Percentiles rank a stretch among this genome's conserved stretches.
These are phyloP conservation scores for Salarias fasciatus DNA, from an alignment of 2,797 vertebrate species.

Conservation along the genomic window DNA sequence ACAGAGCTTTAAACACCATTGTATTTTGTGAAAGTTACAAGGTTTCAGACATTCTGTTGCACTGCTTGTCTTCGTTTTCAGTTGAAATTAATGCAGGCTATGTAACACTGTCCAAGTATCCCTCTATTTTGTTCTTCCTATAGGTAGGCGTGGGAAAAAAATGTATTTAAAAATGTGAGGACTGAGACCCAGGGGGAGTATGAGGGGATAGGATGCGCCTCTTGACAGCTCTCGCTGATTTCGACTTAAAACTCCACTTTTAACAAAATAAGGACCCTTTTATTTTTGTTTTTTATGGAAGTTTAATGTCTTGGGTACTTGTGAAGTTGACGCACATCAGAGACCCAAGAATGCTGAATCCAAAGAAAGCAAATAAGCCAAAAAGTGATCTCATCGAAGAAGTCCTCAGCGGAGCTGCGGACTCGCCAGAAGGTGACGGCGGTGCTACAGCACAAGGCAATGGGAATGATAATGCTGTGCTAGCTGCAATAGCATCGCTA, in stretches of 20 bases:
- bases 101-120: too few species aligned
- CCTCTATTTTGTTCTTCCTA: too few species aligned
- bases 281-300: neutral
- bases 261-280: neutral
- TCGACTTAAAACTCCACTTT: neutral
- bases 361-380: neutral
- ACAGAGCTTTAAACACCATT: too few species aligned
- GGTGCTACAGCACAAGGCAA: neutral
- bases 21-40: too few species aligned
- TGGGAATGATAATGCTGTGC: too few species aligned
- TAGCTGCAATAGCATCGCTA: neutral
- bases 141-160: too few species aligned
- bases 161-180: too few species aligned
- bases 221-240: neutral
- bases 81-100: too few species aligned
- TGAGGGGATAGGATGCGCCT: neutral
- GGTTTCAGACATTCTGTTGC: too few species aligned
- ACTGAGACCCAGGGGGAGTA: neutral
- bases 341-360: neutral
- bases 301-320: neutral
- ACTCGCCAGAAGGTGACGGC: neutral
- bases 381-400: neutral
- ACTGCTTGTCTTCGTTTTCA: too few species aligned
- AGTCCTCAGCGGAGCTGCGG: neutral
- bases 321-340: neutral